Base-by-base conservation (phyloP, 2,888 invertebrate species). In the Sicus ferrugineus region DNA sequence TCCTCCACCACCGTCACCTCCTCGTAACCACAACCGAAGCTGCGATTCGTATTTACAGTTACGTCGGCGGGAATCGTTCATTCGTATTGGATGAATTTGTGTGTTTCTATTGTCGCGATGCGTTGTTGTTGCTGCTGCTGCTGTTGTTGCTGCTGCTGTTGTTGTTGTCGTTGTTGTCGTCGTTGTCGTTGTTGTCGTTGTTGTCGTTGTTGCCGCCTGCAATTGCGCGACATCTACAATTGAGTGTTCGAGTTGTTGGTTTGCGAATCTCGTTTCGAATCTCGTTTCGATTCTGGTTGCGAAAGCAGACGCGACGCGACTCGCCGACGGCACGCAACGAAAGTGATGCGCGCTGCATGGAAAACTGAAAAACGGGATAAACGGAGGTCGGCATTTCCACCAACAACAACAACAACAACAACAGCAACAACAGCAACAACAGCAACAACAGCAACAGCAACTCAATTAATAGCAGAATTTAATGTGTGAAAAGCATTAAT, bases 221-320 rank as follows among this genome's bases (percentile, higher is more conserved):
- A 70, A 70, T 70, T 70, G 71, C 56, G 71, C 68, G 71, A 71
- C 71, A 71, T 71, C 62, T 71, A 67, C 69, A 68, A 61, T 70
- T 69, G 67, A 56, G 69, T 64, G 19, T 67, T 26, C 34, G 54
- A 61, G 34, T 62, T 21, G 34, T 72, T 68, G 71, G 70, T 30
- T 56, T 73, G 72, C 63, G 23, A 62, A 54, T 54, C 70, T 73
- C 71, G 74, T 72, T 74, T 77, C 77, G 79, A 78, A 80, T 81
- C n/a, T 79, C 72, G 72, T 71, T 78, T 78, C 78, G 46, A 78
- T 80, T 80, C 78, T 74, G 73, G 70, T 71, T 74, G 79, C 77
- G 77, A 72, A 79, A 74, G 76, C 78, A 77, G 75, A 76, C 77
- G 77, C 78, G 79, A 78, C 79, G 81, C 79, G 81, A 81, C 81